Evolutionary conservation across 2,113 vertebrate species (phyloP).

Genomic region (Peromyscus leucopus): DNA sequence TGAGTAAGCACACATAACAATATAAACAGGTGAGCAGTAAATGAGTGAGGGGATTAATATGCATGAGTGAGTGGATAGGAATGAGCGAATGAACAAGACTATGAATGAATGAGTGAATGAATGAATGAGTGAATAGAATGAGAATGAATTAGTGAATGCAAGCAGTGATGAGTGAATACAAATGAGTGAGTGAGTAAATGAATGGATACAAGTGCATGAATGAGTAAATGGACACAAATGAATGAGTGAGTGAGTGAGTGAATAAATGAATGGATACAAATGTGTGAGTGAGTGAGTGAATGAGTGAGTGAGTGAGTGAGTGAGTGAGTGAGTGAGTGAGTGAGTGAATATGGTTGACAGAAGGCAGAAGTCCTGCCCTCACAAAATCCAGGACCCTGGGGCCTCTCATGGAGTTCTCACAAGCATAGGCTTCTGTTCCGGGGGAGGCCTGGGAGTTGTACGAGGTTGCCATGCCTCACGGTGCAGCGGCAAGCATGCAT

Average conservation of each 20-base stretch:
- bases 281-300: background rate
- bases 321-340: background rate
- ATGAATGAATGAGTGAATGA: too few species aligned
- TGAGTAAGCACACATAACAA: background rate
- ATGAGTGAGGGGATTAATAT: background rate
- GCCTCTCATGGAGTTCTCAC: background rate
- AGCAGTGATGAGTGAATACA: too few species aligned
- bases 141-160: too few species aligned
- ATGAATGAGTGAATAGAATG: background rate
- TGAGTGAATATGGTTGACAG: background rate
- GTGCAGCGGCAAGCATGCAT: background rate
- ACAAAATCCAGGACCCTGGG: rapidly evolving
- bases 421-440: rapidly evolving
- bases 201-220: background rate
- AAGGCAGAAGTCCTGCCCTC: background rate
- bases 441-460: background rate
- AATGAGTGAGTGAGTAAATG: background rate
- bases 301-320: background rate
- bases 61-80: background rate
- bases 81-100: background rate
- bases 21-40: background rate
- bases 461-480: rapidly evolving
- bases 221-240: background rate
- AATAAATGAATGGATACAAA: background rate
- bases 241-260: background rate